These are phyloP conservation scores for Lacerta agilis DNA, from an alignment of 2,797 vertebrate genomes.

Conservation along the genomic window DNA sequence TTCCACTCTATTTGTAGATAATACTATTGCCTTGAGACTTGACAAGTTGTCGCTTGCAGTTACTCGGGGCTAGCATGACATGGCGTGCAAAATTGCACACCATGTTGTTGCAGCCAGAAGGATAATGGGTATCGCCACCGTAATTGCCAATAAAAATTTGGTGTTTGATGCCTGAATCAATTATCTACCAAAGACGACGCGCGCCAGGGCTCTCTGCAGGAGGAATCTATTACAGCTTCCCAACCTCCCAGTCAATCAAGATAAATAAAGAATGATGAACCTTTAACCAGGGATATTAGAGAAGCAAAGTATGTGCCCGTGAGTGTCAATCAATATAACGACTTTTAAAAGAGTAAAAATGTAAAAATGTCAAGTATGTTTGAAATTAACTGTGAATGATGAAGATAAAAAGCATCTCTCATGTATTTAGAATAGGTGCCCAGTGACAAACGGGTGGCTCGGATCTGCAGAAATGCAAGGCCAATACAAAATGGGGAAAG, in stretches of 20 bases:
- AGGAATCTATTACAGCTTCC: constrained; percentile 48
- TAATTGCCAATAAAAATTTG: constrained; percentile 68
- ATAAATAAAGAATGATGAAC: constrained; percentile 52
- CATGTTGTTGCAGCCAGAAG: constrained; percentile 53
- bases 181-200: constrained; percentile 58
- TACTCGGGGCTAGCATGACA: constrained; percentile 57
- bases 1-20: constrained; percentile 55
- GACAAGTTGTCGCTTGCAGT: constrained; percentile 70
- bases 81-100: constrained; percentile 62
- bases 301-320: constrained; percentile 34
- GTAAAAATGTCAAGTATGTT: constrained; percentile 53
- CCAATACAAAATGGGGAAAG: not conserved
- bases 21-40: constrained; percentile 59
- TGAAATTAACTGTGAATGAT: constrained; percentile 52
- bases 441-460: constrained; percentile 9
- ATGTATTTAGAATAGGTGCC: constrained; percentile 2
- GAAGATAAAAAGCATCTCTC: constrained; percentile 26
- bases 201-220: constrained; percentile 21
- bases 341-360: constrained; percentile 56
- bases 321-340: constrained; percentile 46
- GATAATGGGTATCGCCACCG: constrained; percentile 60
- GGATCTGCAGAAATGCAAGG: constrained; percentile 22
- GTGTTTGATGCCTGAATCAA: constrained; percentile 68
- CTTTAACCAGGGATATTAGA: constrained; percentile 43
- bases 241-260: constrained; percentile 43